Conservation (phyloP, 2,113 vertebrate genomes). For the Ailurus styani region DNA sequence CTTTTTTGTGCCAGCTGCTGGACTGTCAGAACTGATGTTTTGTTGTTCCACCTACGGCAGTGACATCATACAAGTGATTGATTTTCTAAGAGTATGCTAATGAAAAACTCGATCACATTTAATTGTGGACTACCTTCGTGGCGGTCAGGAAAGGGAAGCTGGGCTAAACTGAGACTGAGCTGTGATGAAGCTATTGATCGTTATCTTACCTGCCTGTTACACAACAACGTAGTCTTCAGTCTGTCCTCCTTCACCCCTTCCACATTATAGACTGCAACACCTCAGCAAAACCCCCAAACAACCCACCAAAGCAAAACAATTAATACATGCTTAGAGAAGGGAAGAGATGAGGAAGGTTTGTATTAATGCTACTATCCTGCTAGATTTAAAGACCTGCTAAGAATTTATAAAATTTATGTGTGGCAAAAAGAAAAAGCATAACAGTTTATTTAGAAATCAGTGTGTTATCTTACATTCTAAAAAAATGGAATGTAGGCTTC, state of each 20-base stretch:
- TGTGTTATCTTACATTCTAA: neutral
- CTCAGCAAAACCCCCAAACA: neutral
- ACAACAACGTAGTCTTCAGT: neutral
- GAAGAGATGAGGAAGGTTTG: neutral
- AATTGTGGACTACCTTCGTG: neutral
- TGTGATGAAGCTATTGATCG: neutral
- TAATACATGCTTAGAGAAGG: neutral
- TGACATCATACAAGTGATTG: neutral
- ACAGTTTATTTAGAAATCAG: neutral
- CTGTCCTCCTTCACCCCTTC: neutral
- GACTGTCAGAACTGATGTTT: neutral
- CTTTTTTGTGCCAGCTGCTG: neutral
- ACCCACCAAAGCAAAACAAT: neutral
- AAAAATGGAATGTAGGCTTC: neutral
- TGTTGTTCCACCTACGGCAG: neutral
- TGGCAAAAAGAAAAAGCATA: neutral
- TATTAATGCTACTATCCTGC: neutral
- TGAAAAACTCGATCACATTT: neutral
- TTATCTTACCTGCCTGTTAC: neutral
- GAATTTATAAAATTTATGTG: neutral
- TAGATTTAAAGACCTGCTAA: neutral
- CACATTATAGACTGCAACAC: neutral
- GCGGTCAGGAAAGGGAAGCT: neutral
- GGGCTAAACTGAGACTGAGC: neutral
- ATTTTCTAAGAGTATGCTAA: slow-evolving; percentile 6